Evolutionary conservation across 1,140 invertebrate genomes (phyloP), one percentile per base, ranked within the genome.

Genomic region (Hylyphantes graminicola): DNA sequence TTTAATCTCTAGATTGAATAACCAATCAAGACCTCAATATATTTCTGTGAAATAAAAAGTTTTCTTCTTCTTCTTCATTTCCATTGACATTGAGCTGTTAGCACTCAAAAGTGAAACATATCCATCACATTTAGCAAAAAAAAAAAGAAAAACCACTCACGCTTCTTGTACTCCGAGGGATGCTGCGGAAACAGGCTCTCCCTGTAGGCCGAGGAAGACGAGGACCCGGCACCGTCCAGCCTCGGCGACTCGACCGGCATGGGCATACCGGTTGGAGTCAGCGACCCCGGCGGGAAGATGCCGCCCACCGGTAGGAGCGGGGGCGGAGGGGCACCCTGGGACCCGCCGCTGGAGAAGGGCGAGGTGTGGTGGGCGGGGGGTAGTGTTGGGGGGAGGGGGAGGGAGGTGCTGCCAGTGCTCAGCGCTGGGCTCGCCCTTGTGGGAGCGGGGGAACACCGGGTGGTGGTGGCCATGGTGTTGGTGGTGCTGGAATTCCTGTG

Each of bases 111-210:
- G 35, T 35, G 35, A 35, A 35, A 35, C 35, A 35, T 5, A 2
- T 35, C 35, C 35, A 35, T 35, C 5, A 35, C 5, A 35, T 35
- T 35, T 35, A 35, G 5, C 35, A 35, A 35, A 35, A 35, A 35
- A 2, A 35, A 35, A 35, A 35, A 35, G 5, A 35, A 2, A 35
- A 35, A 35, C 35, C 35, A 83, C 80, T 83, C 51, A 83, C 80
- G 80, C 75, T 83, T 77, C 21, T 79, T 79, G 67, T 73, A 92
- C 92, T 93, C 91, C 93, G 94, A 95, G 2, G 35, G 35, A 87
- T 94, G 93, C 91, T 95, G 94, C 13, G 87, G 73, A 88, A 96
- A 96, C 59, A 96, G 92, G 86, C 94, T 95, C 89, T 96, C 95
- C 15, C 35, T 11, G 13, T 95, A 94, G 2, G 95, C 94, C 90